Percentiles rank a stretch among this genome's conserved stretches.
Evolutionary conservation across 37 sponge, comb jelly and placozoan species (phyloP).

Genomic region (Agelas oroides): DNA sequence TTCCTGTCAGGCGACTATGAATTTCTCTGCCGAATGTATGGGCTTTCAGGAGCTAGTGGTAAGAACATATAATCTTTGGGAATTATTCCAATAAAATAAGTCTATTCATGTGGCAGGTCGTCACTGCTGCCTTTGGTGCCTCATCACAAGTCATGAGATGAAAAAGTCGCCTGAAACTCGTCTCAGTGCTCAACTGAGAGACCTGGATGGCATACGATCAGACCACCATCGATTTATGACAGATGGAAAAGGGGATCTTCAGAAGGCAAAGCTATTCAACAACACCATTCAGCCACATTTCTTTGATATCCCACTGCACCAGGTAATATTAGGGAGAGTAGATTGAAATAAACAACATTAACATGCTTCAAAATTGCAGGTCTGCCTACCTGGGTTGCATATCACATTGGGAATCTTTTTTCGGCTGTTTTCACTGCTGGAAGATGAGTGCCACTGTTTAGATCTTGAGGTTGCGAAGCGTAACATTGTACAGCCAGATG

Average conservation of each 20-base stretch:
- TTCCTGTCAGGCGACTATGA: constrained; percentile 59
- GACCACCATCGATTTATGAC: background rate
- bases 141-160: background rate
- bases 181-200: too few relatives aligned
- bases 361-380: too few relatives aligned
- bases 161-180: constrained; percentile 6
- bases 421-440: background rate
- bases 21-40: constrained; percentile 36
- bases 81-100: too few relatives aligned
- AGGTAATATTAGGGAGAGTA: constrained; percentile 10
- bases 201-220: too few relatives aligned
- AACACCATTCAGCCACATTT: constrained; percentile 20
- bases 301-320: constrained; percentile 20
- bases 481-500: too few relatives aligned
- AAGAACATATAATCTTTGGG: too few relatives aligned
- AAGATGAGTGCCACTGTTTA: constrained; percentile 34
- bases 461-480: too few relatives aligned
- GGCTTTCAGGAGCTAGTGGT: constrained; percentile 49
- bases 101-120: too few relatives aligned
- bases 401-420: constrained; percentile 44
- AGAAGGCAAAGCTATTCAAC: constrained; percentile 39
- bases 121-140: constrained; percentile 66
- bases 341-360: too few relatives aligned
- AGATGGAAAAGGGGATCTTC: constrained; percentile 4
- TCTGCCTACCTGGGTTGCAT: constrained; percentile 33